A percentile compares a stretch with the other conserved stretches of the same genome.
Evolutionary conservation across 2,888 invertebrate species (phyloP).

Genomic region (Caenorhabditis sp.): DNA sequence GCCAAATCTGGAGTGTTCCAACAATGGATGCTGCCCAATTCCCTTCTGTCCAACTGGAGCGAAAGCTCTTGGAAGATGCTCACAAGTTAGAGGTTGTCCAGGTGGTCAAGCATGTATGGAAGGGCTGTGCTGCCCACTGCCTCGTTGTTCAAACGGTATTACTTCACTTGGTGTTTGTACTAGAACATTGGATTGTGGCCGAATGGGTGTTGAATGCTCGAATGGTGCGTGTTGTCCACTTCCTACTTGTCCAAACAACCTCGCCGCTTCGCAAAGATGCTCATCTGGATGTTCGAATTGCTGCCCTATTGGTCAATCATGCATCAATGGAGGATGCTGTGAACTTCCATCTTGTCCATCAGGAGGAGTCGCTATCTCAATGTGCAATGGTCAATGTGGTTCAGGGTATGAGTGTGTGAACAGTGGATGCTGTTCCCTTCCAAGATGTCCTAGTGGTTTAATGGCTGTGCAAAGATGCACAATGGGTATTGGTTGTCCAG

Average conservation of each 20-base stretch:
- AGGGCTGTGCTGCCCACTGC: conserved; percentile 63
- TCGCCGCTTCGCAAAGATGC: conserved; percentile 44
- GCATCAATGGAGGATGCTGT: conserved; percentile 60
- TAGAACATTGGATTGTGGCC: conserved; percentile 56
- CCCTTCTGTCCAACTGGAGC: conserved; percentile 68
- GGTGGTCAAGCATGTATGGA: conserved; percentile 58
- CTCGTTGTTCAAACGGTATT: conserved; percentile 61
- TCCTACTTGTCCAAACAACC: conserved; percentile 55
- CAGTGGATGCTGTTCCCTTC: conserved; percentile 64
- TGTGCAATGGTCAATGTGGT: conserved; percentile 49
- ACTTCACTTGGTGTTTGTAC: conserved; percentile 53
- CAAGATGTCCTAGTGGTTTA: conserved; percentile 61
- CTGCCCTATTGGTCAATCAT: conserved; percentile 49
- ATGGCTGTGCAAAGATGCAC: conserved; percentile 59
- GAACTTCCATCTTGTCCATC: conserved; percentile 57
- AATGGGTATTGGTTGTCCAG: conserved; percentile 54
- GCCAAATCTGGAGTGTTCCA: conserved; percentile 64
- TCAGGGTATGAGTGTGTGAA: conserved; percentile 58
- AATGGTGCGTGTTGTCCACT: conserved; percentile 64
- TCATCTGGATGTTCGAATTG: conserved; percentile 45
- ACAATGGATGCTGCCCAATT: conserved; percentile 68
- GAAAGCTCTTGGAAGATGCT: conserved; percentile 47
- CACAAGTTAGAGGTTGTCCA: conserved; percentile 32
- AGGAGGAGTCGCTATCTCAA: conserved; percentile 46
- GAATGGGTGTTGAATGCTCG: conserved; percentile 58